Base-by-base conservation (phyloP, 2,888 invertebrate species). In the Thelaira solivaga region DNA sequence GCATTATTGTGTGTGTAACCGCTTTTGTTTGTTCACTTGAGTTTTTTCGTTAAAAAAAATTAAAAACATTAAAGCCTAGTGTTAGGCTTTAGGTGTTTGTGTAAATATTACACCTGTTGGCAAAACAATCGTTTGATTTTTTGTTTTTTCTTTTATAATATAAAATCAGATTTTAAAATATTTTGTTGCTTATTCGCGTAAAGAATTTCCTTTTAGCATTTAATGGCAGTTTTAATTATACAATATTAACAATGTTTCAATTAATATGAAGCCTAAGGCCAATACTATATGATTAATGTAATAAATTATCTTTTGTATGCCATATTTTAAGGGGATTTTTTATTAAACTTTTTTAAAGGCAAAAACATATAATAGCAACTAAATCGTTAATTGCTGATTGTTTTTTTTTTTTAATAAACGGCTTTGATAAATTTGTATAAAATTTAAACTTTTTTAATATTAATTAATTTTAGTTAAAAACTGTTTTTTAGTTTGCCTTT, bases 1-100 rank as follows among this genome's bases (percentile, higher is more conserved):
- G 76, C 73, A 80, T 76, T 72, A 47, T 67, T 80, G 57, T 74
- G 62, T 47, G 34, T 49, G 34, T 59, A 20, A 41, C 57, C 41
- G 36, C 29, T 65, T 22, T n/a, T 11, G 0, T 20, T 36, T 49
- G n/a, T 6, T 45, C 24, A 29, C 57, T 68, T 34, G n/a, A 13
- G 16, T 24, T 57, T 20, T n/a, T n/a, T n/a, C n/a, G n/a, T n/a
- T n/a, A n/a, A 2, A 13, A 13, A 39, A 16, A 10, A 8, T 24
- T 11, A 5, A 6, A 2, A 59, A 11, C 16, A 41, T 4, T 16
- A 31, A 7, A 20, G 59, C 59, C 59, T 61, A 31, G 2, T n/a
- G 43, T 31, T n/a, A 61, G 47, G 34, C 62, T 47, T 24, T 11
- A 11, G 6, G 7, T 36, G 22, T 36, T 16, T 3, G 5, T 7